Base-by-base conservation (phyloP, 1,140 invertebrate species). In the Penaeus indicus region DNA sequence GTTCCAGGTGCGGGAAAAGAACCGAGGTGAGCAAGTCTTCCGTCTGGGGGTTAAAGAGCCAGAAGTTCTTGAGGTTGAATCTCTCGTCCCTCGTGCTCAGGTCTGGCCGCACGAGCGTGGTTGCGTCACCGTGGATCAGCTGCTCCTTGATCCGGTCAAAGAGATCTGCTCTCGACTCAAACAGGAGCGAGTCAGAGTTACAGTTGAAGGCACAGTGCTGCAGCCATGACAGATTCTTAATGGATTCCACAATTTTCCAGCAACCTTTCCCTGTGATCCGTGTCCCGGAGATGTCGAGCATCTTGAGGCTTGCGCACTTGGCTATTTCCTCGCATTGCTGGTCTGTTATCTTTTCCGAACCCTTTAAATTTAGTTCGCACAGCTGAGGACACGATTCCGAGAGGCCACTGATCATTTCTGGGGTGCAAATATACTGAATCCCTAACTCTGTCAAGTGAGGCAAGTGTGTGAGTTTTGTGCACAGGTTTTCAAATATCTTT, bases 121-220 rank as follows among this genome's bases (percentile, higher is more conserved):
- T 61, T 27, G 63, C 86, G 75, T 84, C 69, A 11, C 67, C 42
- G 19, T 22, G 63, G 21, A 72, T n/a, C n/a, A 89, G 47, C 81
- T 89, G 84, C 21, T 90, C 72, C 27, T 90, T 89, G 22, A 90
- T 86, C 61, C 75, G 89, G 54, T 79, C 69, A 75, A 90, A 90
- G 13, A 90, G 47, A 4, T 87, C 84, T 77, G 75, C 85, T 75
- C 90, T 64, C 21, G 90, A 90, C 42, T 90, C 90, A 88, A 90
- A 90, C 32, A 90, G 27, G 11, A 90, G 62, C 25, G 90, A 69
- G 61, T 90, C 90, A 21, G 90, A 90, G 77, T 90, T 90, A 72
- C 90, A 90, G 78, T 90, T 90, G 42, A 90, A 90, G 54, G 90
- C 86, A 90, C 90, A 90, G 83, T 90, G 90, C 18, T 75, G 82